Evolutionary conservation across 2,113 vertebrate genomes (phyloP), one percentile per base, ranked within the genome.

Genomic region (human): DNA sequence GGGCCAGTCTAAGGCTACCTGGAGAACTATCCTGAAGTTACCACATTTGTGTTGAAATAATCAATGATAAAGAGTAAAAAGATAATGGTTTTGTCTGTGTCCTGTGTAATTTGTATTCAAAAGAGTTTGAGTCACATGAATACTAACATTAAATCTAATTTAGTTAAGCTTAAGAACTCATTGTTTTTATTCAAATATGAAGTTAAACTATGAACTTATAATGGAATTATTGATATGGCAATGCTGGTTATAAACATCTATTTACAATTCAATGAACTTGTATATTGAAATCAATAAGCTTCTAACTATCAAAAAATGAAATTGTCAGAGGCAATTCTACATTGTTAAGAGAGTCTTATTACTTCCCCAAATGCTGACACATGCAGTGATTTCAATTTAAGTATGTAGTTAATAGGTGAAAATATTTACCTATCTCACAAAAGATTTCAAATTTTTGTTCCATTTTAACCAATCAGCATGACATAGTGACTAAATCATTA

Each of bases 131-230:
- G 79, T 97, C 87, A 98, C 55, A 1, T 3, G 35, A 97, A 52
- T 83, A 92, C n/a, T 80, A 97, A 97, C 23, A 94, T 93, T 59
- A 95, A 98, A 91, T 94, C 83, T 98, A 97, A 96, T 96, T 96
- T 97, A 81, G 93, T 55, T 20, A 73, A 96, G 32, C 50, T 98
- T 88, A 85, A 30, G 16, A 97, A 80, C 32, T 86, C 89, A n/a
- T 64, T 96, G 57, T 89, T 97, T 97, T 91, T 86, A 52, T 35
- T 94, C 30, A 97, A 57, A 95, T 97, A 95, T 90, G 94, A 97
- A 96, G 43, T 75, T 82, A 93, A 97, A 98, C 92, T 72, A 79
- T 78, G 20, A 92, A 93, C 95, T 97, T 94, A 82, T 23, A 72
- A 57, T 87, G 75, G 22, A 80, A 66, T 75, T 73, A 75, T 93